These are phyloP conservation scores for Arrhopalites spinosus DNA, from an alignment of 2,888 invertebrate genomes.

Conservation along the genomic window DNA sequence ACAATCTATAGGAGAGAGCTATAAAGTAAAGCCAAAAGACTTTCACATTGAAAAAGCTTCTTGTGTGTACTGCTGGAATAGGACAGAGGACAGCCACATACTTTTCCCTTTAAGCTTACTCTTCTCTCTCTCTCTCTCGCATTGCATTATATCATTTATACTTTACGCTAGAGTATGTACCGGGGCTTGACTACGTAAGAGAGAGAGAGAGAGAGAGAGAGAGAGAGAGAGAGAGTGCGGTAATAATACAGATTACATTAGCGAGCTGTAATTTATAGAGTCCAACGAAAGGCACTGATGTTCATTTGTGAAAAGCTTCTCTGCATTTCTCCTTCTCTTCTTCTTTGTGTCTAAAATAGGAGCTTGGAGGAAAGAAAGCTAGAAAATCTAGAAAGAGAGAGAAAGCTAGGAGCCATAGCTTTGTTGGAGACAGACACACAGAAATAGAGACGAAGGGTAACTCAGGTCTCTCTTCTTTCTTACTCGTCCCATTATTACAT, in stretches of 20 bases:
- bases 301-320: slow-evolving; percentile 56
- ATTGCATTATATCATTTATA: slow-evolving; percentile 18
- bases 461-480: slow-evolving; percentile 41
- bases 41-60: slow-evolving; percentile 17
- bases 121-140: not conserved
- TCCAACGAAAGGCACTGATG: slow-evolving; percentile 50
- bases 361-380: not conserved
- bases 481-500: slow-evolving; percentile 47
- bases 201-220: not conserved
- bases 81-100: not conserved
- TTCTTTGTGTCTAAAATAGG: not conserved
- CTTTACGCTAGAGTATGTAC: slow-evolving; percentile 2
- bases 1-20: not conserved
- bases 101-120: slow-evolving; percentile 6
- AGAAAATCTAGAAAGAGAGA: slow-evolving; percentile 29
- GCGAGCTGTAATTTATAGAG: slow-evolving; percentile 56
- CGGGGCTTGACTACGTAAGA: not conserved
- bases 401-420: slow-evolving; percentile 2
- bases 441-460: slow-evolving; percentile 16
- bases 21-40: slow-evolving; percentile 17
- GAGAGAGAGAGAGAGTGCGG: slow-evolving; percentile 39
- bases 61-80: not conserved
- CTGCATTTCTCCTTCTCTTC: slow-evolving; percentile 28
- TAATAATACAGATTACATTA: slow-evolving; percentile 57
- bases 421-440: not conserved